Evolutionary conservation across 2,888 invertebrate genomes (phyloP), one percentile per base, ranked within the genome.

Genomic region (Hydraecia micacea): DNA sequence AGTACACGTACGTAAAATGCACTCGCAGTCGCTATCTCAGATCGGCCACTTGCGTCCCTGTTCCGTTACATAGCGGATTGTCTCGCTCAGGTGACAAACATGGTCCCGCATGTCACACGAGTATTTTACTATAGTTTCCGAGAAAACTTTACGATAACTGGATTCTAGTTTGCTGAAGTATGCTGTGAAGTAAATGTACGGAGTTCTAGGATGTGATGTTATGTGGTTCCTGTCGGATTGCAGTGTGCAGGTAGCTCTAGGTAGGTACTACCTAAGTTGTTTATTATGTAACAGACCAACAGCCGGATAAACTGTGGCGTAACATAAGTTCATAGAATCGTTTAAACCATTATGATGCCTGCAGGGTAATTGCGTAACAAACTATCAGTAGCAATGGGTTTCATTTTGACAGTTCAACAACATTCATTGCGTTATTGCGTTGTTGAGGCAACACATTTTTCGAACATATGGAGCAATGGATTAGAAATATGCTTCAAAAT

Each of bases 61-160:
- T 80, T 84, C 91, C 91, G 91, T 91, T 91, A 91, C 63, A 90
- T 91, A 92, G 91, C 91, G 92, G 92, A 67, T 68, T 73, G 69
- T 84, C 85, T 85, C 82, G 75, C 81, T 81, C 75, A 87, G 85
- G 88, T 81, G 88, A 89, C 91, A 88, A 87, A 89, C 87, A 88
- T 87, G 87, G 89, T 77, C 78, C 58, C 73, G 83, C 85, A 80
- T 79, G 83, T 76, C 80, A 80, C 73, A 69, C 82, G 60, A 84
- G 80, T 87, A 87, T 83, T 86, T 87, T 84, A 87, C 82, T 73
- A 80, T 73, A 80, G 65, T 80, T 87, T 81, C 86, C 71, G 49
- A 75, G 88, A 90, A 88, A 82, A 77, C 42, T 77, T 52, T 68
- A 42, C 75, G 69, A 32, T 79, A 84, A 83, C 83, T 85, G 79